Base-by-base conservation (phyloP, 2,113 vertebrate genomes). In the Baryphthengus martii region DNA sequence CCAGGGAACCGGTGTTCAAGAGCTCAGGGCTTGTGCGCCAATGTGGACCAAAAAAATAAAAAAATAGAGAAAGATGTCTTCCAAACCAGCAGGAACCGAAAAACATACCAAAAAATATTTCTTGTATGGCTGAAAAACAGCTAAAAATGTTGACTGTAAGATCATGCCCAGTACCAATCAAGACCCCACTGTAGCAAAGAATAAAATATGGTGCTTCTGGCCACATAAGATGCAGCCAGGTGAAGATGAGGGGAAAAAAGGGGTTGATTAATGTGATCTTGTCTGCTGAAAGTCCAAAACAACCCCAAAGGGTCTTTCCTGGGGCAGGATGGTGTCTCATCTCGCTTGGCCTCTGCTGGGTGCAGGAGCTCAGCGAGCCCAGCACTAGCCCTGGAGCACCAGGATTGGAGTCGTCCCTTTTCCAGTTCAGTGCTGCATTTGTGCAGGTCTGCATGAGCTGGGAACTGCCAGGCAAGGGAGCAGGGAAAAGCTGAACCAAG, bases 281-380 rank as follows among this genome's bases (percentile, higher is more conserved):
- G n/a, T 45, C 39, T 58, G 35, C 71, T 23, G 40, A 61, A 39
- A 85, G 47, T 17, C 11, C 67, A 35, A 45, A 95, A 45, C 11
- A 40, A 79, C 59, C 50, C 71, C 81, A 20, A 13, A 66, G 40
- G 39, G 19, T 31, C 53, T 58, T 53, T 70, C 50, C 74, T n/a
- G 74, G 70, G 52, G 31, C 20, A 11, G 47, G 50, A 29, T 7
- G 2, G 47, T 87, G 68, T 47, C 25, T 55, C 47, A 5, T 71
- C 93, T 83, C 39, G 42, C 88, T 63, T 96, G 93, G 81, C 94
- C 93, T 94, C 91, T 96, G 91, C 93, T 35, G 85, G 89, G 56
- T 79, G 39, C 81, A 31, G 85, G 13, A 89, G 74, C 63, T 53
- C 7, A 4, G 44, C 44, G 5, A 49, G 58, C 37, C 26, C 47